phyloP scores from a whole-genome alignment of 2,113 vertebrate genomes.

The Kryptolebias marmoratus region DNA sequence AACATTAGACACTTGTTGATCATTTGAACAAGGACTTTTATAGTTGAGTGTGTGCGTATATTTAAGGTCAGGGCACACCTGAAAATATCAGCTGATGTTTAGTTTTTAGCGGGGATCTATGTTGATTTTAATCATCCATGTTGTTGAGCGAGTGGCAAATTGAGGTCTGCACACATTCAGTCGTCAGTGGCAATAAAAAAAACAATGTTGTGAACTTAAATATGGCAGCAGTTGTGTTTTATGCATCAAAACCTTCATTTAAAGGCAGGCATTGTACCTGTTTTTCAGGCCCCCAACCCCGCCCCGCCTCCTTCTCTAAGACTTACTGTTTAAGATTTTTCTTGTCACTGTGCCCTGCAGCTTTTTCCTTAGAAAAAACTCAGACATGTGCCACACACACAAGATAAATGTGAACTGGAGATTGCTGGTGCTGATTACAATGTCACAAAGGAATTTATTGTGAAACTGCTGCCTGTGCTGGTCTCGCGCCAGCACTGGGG shows the following conservation, averaged over 20 bases:
- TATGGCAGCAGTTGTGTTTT: slow-evolving; percentile 5
- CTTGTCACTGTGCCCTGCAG: slow-evolving; percentile 50
- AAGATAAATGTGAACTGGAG: slow-evolving; percentile 58
- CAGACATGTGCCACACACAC: slow-evolving; percentile 43
- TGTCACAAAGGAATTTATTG: slow-evolving; percentile 71
- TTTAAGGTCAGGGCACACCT: neutral
- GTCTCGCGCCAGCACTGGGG: slow-evolving; percentile 3
- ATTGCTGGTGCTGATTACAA: slow-evolving; percentile 57
- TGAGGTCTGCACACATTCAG: neutral
- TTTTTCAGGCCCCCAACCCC: slow-evolving; percentile 50
- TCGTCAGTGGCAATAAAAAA: slow-evolving; percentile 1
- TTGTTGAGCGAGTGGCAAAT: neutral
- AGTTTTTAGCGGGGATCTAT: neutral
- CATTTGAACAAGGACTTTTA: neutral
- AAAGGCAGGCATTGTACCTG: slow-evolving; percentile 34
- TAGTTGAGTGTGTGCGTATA: no score
- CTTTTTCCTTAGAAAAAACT: slow-evolving; percentile 31
- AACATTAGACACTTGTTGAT: neutral
- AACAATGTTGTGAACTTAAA: neutral
- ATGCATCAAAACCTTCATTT: neutral
- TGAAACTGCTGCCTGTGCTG: slow-evolving; percentile 57
- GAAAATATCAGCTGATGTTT: neutral
- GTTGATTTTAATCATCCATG: neutral
- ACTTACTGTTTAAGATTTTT: slow-evolving; percentile 70
- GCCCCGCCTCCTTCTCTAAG: slow-evolving; percentile 4